Evolutionary conservation across 2,113 vertebrate genomes (phyloP).

Genomic region (Pachypanchax playfairii): DNA sequence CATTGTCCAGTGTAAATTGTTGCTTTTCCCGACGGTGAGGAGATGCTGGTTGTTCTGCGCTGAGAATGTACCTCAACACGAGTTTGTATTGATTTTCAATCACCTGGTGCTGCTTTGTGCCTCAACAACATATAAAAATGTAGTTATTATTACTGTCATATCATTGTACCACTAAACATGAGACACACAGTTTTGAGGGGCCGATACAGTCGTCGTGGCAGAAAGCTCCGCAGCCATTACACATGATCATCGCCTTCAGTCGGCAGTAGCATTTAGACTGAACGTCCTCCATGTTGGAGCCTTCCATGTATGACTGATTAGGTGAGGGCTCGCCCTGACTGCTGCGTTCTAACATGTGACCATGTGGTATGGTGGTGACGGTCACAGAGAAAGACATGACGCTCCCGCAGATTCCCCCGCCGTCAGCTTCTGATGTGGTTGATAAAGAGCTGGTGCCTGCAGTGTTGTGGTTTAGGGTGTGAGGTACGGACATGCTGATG

Average conservation of each 20-base stretch:
- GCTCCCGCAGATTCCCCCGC: slow-evolving; percentile 76
- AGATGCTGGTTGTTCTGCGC: slow-evolving; percentile 13
- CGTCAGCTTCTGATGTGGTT: slow-evolving; percentile 29
- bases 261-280: slow-evolving; percentile 97
- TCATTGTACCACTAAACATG: slow-evolving; percentile 95
- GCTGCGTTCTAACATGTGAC: slow-evolving; percentile 74
- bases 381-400: slow-evolving; percentile 99
- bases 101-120: slow-evolving; percentile 28
- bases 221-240: slow-evolving; percentile 96
- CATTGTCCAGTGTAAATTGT: slow-evolving; percentile 69
- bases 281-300: slow-evolving; percentile 82
- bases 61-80: too few species aligned
- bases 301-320: slow-evolving; percentile 86
- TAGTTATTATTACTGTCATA: slow-evolving; percentile 35
- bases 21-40: slow-evolving; percentile 25
- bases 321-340: slow-evolving; percentile 81
- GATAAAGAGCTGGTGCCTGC: slow-evolving; percentile 61
- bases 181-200: slow-evolving; percentile 96
- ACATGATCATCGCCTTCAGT: slow-evolving; percentile 99
- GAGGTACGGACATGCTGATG: slow-evolving; percentile 89
- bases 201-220: slow-evolving; percentile 99
- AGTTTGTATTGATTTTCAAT: slow-evolving; percentile 14
- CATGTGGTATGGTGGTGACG: slow-evolving; percentile 91
- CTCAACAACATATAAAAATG: neutral
- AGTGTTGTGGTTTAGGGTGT: slow-evolving; percentile 76